Conservation (phyloP, 2,888 invertebrate genomes). For the Sisyra terminalis region DNA sequence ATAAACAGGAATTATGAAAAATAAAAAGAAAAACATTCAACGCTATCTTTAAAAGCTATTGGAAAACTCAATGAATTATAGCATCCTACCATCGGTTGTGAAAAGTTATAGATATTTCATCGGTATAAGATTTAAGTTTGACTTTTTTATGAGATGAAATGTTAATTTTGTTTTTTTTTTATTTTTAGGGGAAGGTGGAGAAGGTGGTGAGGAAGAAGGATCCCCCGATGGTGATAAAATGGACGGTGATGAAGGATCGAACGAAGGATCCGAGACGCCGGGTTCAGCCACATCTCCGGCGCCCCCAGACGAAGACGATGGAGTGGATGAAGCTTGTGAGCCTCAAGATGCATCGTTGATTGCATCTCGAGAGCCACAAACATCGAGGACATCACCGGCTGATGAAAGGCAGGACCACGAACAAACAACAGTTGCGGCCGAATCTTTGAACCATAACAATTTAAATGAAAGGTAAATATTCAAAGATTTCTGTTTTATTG, state of each 20-base stretch:
- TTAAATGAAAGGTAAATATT: slow-evolving; percentile 5
- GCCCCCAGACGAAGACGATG: slow-evolving; percentile 21
- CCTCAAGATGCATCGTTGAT: neutral
- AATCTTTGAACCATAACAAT: slow-evolving; percentile 4
- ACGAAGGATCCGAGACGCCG: slow-evolving; percentile 22
- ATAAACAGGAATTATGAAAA: no score
- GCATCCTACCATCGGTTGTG: no score
- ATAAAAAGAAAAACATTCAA: no score
- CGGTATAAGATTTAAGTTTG: no score
- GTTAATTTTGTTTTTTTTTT: slow-evolving; percentile 12
- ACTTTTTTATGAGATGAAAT: neutral
- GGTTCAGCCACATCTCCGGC: slow-evolving; percentile 24
- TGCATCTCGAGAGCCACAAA: slow-evolving; percentile 3
- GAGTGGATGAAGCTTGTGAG: slow-evolving; percentile 1
- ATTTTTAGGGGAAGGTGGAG: slow-evolving; percentile 36
- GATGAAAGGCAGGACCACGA: slow-evolving; percentile 2
- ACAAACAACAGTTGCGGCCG: neutral
- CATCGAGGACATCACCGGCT: neutral
- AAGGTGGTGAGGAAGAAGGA: slow-evolving; percentile 29
- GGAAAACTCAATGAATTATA: no score
- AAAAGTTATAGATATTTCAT: no score
- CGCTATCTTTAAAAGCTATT: no score
- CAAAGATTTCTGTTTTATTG: no score
- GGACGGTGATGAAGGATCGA: slow-evolving; percentile 27
- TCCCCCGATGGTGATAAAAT: slow-evolving; percentile 27